Base-by-base conservation (phyloP, 2,113 vertebrate genomes). In the Lagopus leucura region DNA sequence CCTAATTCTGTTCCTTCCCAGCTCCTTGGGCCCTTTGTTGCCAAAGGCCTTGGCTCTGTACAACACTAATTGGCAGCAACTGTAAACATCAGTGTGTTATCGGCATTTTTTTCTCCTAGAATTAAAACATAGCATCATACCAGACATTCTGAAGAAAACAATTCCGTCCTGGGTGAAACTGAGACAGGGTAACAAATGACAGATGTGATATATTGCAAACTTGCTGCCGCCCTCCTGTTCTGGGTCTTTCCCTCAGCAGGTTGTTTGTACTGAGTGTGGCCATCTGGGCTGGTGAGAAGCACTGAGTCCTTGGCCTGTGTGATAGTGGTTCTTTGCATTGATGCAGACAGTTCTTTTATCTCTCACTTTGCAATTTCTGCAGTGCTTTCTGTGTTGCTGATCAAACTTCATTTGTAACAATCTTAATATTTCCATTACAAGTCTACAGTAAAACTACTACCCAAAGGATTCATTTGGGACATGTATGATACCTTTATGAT, bases 181-280 rank as follows among this genome's bases (percentile, higher is more conserved):
- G 17, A 54, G 27, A 54, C 15, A 28, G 57, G 34, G 32, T 36
- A 63, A 69, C 21, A 34, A 78, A 17, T 21, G 52, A 13, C 50
- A 2, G 4, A 1, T 18, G 4, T 81, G 61, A 34, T 24, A 7
- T 0, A 5, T 43, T 86, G 45, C 79, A 24, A 48, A 38, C 24
- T 7, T 0, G 5, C 48, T 86, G 45, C 75, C 20, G 48, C 60
- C 20, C 11, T 81, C 20, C 11, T 58, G 48, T 52, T 70, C 1
- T 8, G 16, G 24, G 15, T 67, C 34, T 75, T 75, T 75, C 42
- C 19, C 20, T 69, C 14, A 8, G 20, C 0, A 4, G 24, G 13
- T 42, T 48, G 1, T 42, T 77, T 71, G 47, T 67, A 10, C 42
- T 48, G 81, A 65, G 22, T 2, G 22, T 2, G 21, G n/a, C 48